Percentiles rank a stretch among this genome's conserved stretches.
Conservation (phyloP, 2,888 invertebrate species). For the Scaptodrosophila latifasciaeformis region DNA sequence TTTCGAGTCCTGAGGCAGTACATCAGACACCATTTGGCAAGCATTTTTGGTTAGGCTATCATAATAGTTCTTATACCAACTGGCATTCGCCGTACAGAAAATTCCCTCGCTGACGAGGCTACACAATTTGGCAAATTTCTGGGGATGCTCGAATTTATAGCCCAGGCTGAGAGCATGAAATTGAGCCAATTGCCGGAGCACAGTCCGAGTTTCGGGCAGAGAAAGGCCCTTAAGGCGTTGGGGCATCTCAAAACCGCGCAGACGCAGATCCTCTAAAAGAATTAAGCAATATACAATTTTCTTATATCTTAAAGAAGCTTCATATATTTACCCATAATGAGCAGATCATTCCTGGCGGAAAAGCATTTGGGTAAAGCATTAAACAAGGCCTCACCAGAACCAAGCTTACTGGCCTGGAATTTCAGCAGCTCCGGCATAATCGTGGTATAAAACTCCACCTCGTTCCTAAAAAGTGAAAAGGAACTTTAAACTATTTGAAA, state of each 20-base stretch:
- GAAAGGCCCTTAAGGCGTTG: slow-evolving; percentile 80
- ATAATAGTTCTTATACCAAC: slow-evolving; percentile 83
- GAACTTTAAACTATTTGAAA: neutral
- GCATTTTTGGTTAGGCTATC: slow-evolving; percentile 80
- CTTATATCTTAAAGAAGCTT: no score
- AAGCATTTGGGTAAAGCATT: slow-evolving; percentile 79
- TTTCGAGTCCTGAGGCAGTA: slow-evolving; percentile 72
- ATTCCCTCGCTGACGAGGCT: slow-evolving; percentile 77
- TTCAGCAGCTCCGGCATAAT: slow-evolving; percentile 81
- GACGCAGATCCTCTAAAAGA: slow-evolving; percentile 78
- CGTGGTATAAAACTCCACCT: slow-evolving; percentile 83
- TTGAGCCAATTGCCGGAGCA: slow-evolving; percentile 79
- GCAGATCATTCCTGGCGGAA: slow-evolving; percentile 78
- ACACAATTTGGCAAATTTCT: slow-evolving; percentile 77
- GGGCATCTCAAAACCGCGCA: slow-evolving; percentile 79
- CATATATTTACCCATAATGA: slow-evolving; percentile 76
- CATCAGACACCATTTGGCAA: slow-evolving; percentile 78
- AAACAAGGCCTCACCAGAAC: slow-evolving; percentile 71
- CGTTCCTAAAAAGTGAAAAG: slow-evolving; percentile 76
- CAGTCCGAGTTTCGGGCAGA: slow-evolving; percentile 78
- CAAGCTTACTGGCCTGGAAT: slow-evolving; percentile 76
- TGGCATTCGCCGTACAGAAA: slow-evolving; percentile 80
- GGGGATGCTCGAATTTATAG: slow-evolving; percentile 78
- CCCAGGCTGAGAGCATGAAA: slow-evolving; percentile 81
- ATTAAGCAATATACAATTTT: no score